Base-by-base conservation (phyloP, 2,113 vertebrate species). In the Argyrosomus japonicus region DNA sequence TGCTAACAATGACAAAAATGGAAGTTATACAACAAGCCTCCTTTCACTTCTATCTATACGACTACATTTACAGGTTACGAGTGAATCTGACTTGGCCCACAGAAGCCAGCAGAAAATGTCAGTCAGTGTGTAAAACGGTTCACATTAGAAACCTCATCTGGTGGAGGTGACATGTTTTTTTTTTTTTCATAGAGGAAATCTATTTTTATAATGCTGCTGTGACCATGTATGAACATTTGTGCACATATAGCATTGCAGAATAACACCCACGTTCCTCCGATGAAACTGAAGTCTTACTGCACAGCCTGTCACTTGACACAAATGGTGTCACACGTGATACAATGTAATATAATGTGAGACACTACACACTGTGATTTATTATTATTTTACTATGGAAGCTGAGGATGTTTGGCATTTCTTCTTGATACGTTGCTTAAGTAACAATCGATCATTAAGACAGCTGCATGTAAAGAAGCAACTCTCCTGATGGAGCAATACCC, bases 171-270 rank as follows among this genome's bases (percentile, higher is more conserved):
- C 40, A 13, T 3, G 2, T 6, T 27, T 68, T 63, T 63, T 21
- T 63, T 29, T 47, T 15, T 47, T 2, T n/a, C 13, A 23, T 5
- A 15, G 15, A 79, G 68, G 75, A 85, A 65, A 43, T 67, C 74
- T 83, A 78, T 73, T 85, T 85, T 75, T 72, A 72, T 6, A 61
- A 13, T 10, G 1, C 27, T 47, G 13, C 17, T 14, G 53, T 19
- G 48, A 15, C 40, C 12, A 10, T 60, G 21, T 47, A 18, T 54
- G 53, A 68, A 79, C 47, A n/a, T 75, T 40, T 14, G 0, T 12
- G 29, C 12, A 2, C 4, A 15, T 0, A 1, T 18, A 51, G 18
- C 21, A 60, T 5, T 65, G n/a, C 57, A 79, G 45, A 19, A 45
- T 11, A 29, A 67, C 1, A 29, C 64, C 48, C 23, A 75, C 40